Evolutionary conservation across 2,797 vertebrate species (phyloP), one percentile per base, ranked within the genome.

Genomic region (Amazona finschi): DNA sequence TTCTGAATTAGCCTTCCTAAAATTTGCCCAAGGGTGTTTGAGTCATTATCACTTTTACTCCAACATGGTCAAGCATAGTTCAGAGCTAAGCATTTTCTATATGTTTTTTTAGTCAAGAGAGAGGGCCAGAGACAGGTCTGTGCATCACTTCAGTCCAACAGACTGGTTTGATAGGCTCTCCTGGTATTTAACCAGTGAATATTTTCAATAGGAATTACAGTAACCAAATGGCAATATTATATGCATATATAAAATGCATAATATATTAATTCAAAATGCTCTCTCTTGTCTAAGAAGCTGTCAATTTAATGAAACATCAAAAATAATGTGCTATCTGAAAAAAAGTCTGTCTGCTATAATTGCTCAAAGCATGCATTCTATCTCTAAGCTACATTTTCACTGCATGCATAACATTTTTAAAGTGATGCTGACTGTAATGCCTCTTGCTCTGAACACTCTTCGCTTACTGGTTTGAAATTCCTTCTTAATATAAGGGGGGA

Each of bases 321-420:
- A 89, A 93, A 85, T 72, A 65, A 66, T 66, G 11, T 74, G 36
- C 41, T 82, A 46, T 77, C 64, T 80, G 31, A 80, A 89, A 90
- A 81, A 67, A 89, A 66, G 20, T 7, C 4, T 66, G 62, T 72
- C 25, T 46, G 22, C 81, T 93, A 27, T 88, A 87, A 91, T 94
- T 92, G 46, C 49, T 89, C 53, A 84, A 90, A 90, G 33, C 18
- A 12, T 25, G 3, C 27, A n/a, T 76, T 90, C 66, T 65, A 17
- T 53, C 76, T 94, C 73, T 79, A 62, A 90, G 19, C 50, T 93
- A n/a, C 76, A 72, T 95, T 94, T 93, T 89, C 72, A 43, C 57
- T 49, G 49, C 49, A 66, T 69, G 30, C 4, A 1, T 74, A 69
- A 50, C 4, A 8, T 71, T 74, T 92, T 81, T 55, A 44, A 69